These are phyloP conservation scores for Brachypteracias leptosomus DNA, from an alignment of 2,113 vertebrate species.

Conservation along the genomic window DNA sequence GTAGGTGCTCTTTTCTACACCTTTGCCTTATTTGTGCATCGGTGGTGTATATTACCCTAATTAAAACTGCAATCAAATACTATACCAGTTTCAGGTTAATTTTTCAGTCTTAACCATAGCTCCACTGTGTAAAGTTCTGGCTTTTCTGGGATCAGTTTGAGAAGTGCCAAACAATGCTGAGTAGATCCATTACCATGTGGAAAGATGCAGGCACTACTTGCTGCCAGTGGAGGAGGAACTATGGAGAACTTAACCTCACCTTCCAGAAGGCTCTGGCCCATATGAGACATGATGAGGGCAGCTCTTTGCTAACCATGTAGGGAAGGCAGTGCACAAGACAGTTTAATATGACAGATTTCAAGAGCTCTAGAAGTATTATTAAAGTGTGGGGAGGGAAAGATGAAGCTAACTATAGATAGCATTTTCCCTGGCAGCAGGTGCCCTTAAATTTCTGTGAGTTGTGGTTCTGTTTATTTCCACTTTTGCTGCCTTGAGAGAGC, in stretches of 20 bases:
- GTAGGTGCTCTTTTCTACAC: not conserved
- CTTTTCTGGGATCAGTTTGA: not conserved
- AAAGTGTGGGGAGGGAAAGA: not conserved
- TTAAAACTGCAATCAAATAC: not conserved
- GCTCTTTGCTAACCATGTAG: not conserved
- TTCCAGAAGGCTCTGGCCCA: not conserved
- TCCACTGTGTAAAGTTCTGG: not conserved
- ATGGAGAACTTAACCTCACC: fast-evolving
- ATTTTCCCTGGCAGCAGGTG: not conserved
- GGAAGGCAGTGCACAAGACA: not conserved
- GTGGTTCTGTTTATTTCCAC: not conserved
- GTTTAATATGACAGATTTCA: not conserved
- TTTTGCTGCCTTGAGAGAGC: not conserved
- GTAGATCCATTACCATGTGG: not conserved
- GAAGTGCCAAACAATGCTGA: not conserved
- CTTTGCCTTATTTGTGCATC: not conserved
- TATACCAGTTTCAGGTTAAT: not conserved
- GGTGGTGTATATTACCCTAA: not conserved
- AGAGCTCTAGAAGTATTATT: not conserved
- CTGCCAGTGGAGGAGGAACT: not conserved
- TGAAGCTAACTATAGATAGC: not conserved
- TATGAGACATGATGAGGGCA: no score
- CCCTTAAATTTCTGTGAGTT: not conserved
- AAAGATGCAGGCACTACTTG: not conserved
- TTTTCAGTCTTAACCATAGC: not conserved